These are phyloP conservation scores for Lycaena phlaeas DNA, from an alignment of 2,888 invertebrate genomes.

Conservation along the genomic window DNA sequence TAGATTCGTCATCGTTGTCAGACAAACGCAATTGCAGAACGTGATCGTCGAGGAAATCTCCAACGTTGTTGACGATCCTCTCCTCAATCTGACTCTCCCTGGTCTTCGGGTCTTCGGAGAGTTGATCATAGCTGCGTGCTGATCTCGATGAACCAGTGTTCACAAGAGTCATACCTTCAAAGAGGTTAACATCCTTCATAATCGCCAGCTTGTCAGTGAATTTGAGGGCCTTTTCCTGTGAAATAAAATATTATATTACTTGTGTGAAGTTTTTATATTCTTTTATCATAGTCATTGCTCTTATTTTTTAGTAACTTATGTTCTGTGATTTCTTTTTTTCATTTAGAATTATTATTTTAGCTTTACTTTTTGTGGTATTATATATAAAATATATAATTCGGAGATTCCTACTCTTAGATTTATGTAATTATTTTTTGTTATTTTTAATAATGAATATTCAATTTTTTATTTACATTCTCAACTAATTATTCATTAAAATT, in stretches of 20 bases:
- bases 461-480: no score
- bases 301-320: no score
- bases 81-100: conserved; percentile 59
- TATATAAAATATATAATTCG: no score
- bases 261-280: no score
- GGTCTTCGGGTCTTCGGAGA: conserved; percentile 54
- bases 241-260: conserved; percentile 19
- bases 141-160: conserved; percentile 67
- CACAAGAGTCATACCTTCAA: conserved; percentile 63
- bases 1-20: conserved; percentile 46
- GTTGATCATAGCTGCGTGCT: conserved; percentile 56
- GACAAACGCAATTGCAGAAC: conserved; percentile 59
- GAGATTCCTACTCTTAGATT: no score
- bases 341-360: no score
- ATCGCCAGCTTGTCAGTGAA: conserved; percentile 73
- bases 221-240: conserved; percentile 75
- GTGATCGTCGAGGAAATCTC: conserved; percentile 59
- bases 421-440: no score
- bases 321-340: no score
- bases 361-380: no score
- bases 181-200: conserved; percentile 61
- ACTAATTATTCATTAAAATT: no score
- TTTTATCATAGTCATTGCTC: no score
- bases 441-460: no score
- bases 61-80: conserved; percentile 55